Evolutionary conservation across 1,140 invertebrate species (phyloP), one percentile per base, ranked within the genome.

Genomic region (Drosophila varians): DNA sequence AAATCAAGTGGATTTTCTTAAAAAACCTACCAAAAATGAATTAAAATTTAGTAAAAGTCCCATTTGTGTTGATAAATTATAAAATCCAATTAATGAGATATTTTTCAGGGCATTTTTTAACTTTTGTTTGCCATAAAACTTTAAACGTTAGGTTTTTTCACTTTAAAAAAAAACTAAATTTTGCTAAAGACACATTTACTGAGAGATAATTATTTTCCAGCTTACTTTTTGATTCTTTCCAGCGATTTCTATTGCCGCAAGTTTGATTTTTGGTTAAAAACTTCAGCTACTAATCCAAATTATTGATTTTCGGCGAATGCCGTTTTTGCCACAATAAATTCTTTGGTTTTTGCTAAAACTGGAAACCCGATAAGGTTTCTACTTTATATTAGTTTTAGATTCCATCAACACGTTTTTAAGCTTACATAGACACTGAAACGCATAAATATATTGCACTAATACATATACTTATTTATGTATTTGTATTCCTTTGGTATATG

Each of bases 271-370:
- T 49, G 55, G 58, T 51, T 65, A 8, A 45, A 71, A 71, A 47
- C 68, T 49, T 74, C 79, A 66, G 78, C 78, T 74, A 71, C 78
- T 86, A 86, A 86, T 86, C 80, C 82, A 65, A 86, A 62, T 80
- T 86, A 86, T 86, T 87, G 80, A 86, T 86, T 86, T 84, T 86
- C 64, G 51, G 64, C 46, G 34, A 74, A 55, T 58, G 58, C 56
- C 38, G 47, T 61, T 64, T 76, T 71, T 46, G 64, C 60, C 40
- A 45, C 64, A 45, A 43, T 66, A 53, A 53, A 52, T 62, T 64
- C 47, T 68, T 31, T 26, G 54, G 19, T 52, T 64, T 53, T 21
- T 51, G 55, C 21, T 19, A 36, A 4, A 54, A 66, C 14, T 66
- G 34, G 53, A 52, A 45, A 53, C 61, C 64, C 64, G 64, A 47